These are phyloP conservation scores for Pelecanus crispus DNA, from an alignment of 2,113 vertebrate species.

Conservation along the genomic window DNA sequence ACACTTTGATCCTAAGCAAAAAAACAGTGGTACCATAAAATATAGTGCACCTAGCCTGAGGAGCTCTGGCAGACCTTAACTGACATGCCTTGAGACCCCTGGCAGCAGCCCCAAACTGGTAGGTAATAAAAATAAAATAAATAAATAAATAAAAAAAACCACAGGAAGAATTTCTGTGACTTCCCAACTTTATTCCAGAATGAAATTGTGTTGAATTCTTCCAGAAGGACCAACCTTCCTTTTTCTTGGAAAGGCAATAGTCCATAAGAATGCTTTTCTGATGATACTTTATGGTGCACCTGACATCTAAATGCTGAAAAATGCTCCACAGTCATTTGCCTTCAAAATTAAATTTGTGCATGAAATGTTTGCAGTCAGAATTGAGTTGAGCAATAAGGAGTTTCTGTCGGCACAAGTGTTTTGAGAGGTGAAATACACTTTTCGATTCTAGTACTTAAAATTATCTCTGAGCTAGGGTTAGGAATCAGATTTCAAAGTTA, in stretches of 20 bases:
- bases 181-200: neutral
- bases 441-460: neutral
- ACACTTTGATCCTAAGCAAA: neutral
- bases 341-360: neutral
- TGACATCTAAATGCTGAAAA: neutral
- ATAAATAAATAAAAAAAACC: neutral
- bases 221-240: neutral
- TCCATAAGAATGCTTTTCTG: neutral
- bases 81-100: neutral
- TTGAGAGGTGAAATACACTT: neutral
- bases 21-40: neutral
- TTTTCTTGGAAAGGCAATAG: neutral
- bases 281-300: neutral
- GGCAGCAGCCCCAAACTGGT: neutral
- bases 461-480: neutral
- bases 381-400: neutral
- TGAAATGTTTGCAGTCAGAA: neutral
- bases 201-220: neutral
- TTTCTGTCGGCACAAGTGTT: neutral
- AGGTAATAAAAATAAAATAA: neutral
- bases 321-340: neutral
- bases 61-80: neutral
- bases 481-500: neutral
- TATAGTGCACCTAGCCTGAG: fast-evolving
- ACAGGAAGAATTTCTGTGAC: neutral